phyloP scores from a whole-genome alignment of 2,888 invertebrate genomes.

The Gari tellinella region DNA sequence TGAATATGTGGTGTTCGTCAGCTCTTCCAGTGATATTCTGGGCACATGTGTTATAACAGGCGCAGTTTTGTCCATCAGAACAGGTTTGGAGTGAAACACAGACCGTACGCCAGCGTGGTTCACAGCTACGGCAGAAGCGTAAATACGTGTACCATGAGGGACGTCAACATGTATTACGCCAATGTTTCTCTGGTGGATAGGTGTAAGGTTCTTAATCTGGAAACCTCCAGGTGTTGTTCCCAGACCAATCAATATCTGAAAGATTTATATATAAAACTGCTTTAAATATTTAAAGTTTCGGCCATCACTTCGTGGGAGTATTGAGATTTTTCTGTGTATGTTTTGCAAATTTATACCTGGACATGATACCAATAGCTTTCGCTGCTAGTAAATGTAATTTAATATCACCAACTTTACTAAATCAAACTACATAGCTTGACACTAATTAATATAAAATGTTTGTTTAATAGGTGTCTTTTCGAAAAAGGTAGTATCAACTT shows the following conservation, averaged over 20 bases:
- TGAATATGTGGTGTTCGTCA: background rate
- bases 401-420: too few species aligned
- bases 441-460: too few species aligned
- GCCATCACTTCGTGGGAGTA: too few species aligned
- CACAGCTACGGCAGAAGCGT: slow-evolving; percentile 48
- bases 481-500: too few species aligned
- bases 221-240: slow-evolving; percentile 56
- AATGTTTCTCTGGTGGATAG: slow-evolving; percentile 23
- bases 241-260: slow-evolving; percentile 29
- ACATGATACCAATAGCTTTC: too few species aligned
- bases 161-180: slow-evolving; percentile 23
- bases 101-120: slow-evolving; percentile 60
- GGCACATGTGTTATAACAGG: slow-evolving; percentile 32
- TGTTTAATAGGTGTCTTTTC: too few species aligned
- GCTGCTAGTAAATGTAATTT: too few species aligned
- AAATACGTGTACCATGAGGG: slow-evolving; percentile 53
- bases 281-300: too few species aligned
- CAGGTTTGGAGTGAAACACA: slow-evolving; percentile 38
- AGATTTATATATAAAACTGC: background rate
- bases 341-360: too few species aligned
- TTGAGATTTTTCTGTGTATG: too few species aligned
- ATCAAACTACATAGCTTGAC: too few species aligned
- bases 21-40: too few species aligned
- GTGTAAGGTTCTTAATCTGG: slow-evolving; percentile 43
- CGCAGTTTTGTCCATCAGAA: slow-evolving; percentile 62